Base-by-base conservation (phyloP, 1,140 invertebrate genomes). In the Drosophila ercepeae region DNA sequence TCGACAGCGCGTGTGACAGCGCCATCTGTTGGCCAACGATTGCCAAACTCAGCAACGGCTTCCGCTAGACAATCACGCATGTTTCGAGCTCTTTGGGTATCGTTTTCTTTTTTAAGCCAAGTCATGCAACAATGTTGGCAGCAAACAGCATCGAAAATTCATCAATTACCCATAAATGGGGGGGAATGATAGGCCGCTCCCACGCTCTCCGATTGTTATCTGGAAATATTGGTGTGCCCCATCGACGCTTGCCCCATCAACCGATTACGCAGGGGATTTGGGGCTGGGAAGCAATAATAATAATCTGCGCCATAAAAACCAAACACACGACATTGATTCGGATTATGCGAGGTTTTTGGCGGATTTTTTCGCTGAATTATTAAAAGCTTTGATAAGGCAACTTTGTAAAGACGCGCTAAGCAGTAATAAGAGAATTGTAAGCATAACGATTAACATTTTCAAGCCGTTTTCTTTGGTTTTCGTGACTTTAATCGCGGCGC, bases 1-100 rank as follows among this genome's bases (percentile, higher is more conserved):
- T 89, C 63, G 72, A 9, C 39, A 39, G 46, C 53, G 78, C 65
- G 79, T 75, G 55, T 58, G 60, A 34, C 42, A 58, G 75, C 75
- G 58, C 55, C 79, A 84, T 46, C 75, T 79, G 75, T 78, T 84
- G 81, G 67, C 72, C 67, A 84, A 73, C 42, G 70, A 78, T 83
- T 83, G 75, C 70, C 36, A 81, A 79, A 79, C 55, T 19, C 8
- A 0, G 27, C 16, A 6, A 45, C 44, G 54, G 45, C 55, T 59
- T 59, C 55, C 55, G 55, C 45, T 41, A 18, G 14, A 48, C 46
- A 48, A 48, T 48, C 46, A 48, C 9, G 55, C 55, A 59, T 59
- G 45, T 39, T n/a, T n/a, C n/a, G n/a, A n/a, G n/a, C n/a, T n/a
- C 21, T 21, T 21, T 21, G 27, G 52, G 23, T 9, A 29, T 36